Percentiles rank a stretch among this genome's conserved stretches.
Evolutionary conservation across 2,888 invertebrate species (phyloP).

Genomic region (Brachylomia viminalis): DNA sequence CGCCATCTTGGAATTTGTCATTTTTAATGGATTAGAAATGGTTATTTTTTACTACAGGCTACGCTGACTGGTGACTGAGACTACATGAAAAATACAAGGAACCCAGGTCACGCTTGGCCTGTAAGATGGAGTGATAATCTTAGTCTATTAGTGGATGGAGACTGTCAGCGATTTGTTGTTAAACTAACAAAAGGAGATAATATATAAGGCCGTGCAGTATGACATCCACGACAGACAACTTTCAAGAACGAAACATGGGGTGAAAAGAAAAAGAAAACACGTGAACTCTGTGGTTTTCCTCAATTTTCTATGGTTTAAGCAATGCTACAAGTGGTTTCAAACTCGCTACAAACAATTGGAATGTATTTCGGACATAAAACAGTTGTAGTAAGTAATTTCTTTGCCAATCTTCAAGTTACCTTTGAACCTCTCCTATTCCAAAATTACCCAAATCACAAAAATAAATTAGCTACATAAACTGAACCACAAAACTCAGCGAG

Average conservation of each 20-base stretch:
- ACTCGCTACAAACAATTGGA: no score
- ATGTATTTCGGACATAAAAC: neutral
- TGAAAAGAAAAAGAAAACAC: neutral
- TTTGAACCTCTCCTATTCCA: slow-evolving; percentile 16
- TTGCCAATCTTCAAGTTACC: slow-evolving; percentile 12
- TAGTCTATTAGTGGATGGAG: no score
- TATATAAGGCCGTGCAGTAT: neutral
- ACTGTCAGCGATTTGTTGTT: no score
- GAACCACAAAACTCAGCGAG: slow-evolving; percentile 20
- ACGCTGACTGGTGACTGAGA: neutral
- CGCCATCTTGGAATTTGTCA: slow-evolving; percentile 62
- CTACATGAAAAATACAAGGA: neutral
- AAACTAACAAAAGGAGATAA: no score
- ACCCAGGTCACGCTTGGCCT: neutral
- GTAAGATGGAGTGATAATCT: no score
- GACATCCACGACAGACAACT: neutral
- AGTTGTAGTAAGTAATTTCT: neutral
- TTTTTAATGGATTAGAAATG: slow-evolving; percentile 59
- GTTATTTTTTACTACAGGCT: neutral
- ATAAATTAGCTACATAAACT: slow-evolving; percentile 48
- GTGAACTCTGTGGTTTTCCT: neutral
- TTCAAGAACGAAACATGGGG: neutral
- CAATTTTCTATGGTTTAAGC: neutral
- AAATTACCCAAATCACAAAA: slow-evolving; percentile 43
- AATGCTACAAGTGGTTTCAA: slow-evolving; percentile 4